These are phyloP conservation scores for Sebastes melanostomus DNA, from an alignment of 2,797 vertebrate genomes.

Conservation along the genomic window DNA sequence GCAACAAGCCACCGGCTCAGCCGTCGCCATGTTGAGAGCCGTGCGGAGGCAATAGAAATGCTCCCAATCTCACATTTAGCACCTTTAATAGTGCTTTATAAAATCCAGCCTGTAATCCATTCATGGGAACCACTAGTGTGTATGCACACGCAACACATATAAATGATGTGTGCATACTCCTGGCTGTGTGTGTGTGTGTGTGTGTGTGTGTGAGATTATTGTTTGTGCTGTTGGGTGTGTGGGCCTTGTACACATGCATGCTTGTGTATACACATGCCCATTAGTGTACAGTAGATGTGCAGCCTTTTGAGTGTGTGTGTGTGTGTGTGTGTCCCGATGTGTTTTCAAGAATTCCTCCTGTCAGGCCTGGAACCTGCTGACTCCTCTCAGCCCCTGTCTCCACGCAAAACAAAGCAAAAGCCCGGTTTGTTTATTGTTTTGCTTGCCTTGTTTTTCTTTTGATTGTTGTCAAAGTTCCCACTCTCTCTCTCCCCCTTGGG, in stretches of 20 bases:
- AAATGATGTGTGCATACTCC: background rate
- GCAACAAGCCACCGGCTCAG: too few relatives aligned
- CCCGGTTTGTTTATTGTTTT: slow-evolving; percentile 59
- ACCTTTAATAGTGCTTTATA: too few relatives aligned
- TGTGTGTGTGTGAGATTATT: background rate
- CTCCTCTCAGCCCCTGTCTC: slow-evolving; percentile 33
- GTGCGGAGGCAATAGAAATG: too few relatives aligned
- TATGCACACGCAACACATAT: background rate
- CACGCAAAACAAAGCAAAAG: slow-evolving; percentile 44
- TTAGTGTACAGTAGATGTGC: background rate
- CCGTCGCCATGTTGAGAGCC: too few relatives aligned
- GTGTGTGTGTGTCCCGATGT: slow-evolving; percentile 5
- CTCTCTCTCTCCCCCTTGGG: slow-evolving; percentile 1
- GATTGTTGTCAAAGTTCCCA: slow-evolving; percentile 54
- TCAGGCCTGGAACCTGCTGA: slow-evolving; percentile 36
- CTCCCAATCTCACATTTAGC: too few relatives aligned
- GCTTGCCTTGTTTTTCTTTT: slow-evolving; percentile 54
- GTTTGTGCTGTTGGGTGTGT: background rate
- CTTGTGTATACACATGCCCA: background rate
- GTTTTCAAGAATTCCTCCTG: slow-evolving; percentile 45
- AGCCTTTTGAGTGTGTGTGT: background rate
- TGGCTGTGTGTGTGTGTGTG: background rate
- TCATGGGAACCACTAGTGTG: background rate
- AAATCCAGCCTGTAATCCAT: background rate
- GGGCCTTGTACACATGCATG: background rate